phyloP scores from a whole-genome alignment of 2,888 invertebrate species.

The Machimus atricapillus region DNA sequence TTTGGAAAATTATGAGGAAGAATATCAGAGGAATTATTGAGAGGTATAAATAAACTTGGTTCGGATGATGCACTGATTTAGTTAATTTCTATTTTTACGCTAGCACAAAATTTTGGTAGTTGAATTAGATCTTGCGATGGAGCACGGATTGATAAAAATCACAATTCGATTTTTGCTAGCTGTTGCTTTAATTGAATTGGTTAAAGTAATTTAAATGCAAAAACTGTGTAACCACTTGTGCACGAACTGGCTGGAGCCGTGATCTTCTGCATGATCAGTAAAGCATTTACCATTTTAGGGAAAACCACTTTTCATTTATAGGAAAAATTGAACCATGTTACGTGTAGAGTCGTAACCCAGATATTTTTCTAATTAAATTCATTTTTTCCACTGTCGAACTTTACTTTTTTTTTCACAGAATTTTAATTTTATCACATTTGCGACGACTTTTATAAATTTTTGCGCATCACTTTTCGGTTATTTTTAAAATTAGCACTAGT shows the following conservation, averaged over 20 bases:
- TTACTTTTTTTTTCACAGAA: background rate
- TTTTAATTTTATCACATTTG: background rate
- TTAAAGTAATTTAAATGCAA: background rate
- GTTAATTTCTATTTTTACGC: background rate
- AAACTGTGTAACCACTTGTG: background rate
- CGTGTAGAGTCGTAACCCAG: slow-evolving; percentile 1
- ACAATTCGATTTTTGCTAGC: background rate
- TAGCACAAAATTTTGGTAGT: background rate
- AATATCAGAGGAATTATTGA: background rate
- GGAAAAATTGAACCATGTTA: slow-evolving; percentile 1
- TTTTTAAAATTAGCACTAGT: background rate
- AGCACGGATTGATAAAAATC: background rate
- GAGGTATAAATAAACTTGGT: background rate
- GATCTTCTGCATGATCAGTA: background rate
- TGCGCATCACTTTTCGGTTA: background rate
- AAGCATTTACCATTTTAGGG: slow-evolving; percentile 10
- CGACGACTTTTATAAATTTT: background rate
- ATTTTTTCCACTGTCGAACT: background rate
- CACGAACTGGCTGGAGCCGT: slow-evolving; percentile 16
- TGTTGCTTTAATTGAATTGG: background rate
- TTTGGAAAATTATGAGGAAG: background rate
- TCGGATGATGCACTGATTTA: background rate
- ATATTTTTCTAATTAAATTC: slow-evolving; percentile 1
- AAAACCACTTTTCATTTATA: slow-evolving; percentile 12
- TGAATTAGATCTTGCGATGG: background rate